Base-by-base conservation (phyloP, 2,888 invertebrate species). In the Archips xylosteana region DNA sequence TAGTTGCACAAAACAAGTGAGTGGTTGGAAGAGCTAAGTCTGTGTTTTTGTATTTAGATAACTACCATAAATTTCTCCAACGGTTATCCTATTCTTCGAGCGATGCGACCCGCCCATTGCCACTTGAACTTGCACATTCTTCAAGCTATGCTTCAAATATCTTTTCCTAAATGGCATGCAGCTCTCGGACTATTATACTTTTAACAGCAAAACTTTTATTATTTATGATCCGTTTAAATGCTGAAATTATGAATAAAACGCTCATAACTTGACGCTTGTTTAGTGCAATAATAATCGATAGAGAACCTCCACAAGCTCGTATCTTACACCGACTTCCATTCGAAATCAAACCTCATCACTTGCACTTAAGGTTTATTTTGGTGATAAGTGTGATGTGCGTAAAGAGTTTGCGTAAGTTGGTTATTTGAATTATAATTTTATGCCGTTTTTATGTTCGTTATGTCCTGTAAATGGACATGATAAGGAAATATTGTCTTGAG, bases 221-320 rank as follows among this genome's bases (percentile, higher is more conserved):
- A 75, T 75, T 71, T 71, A 74, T 71, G 5, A 66, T 32, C 59
- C 15, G 51, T 68, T 71, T 67, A 67, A 75, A 71, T 67, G 75
- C 65, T 63, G 57, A 75, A 67, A 59, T 75, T 63, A 68, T 67
- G 75, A 71, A 62, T 66, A 62, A 61, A 70, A 65, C 54, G 60
- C 34, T 45, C 60, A 32, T 57, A 69, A 74, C 49, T 74, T 65
- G 51, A 74, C 32, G 64, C 59, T 60, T 68, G 60, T 73, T 66
- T 73, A 68, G 62, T 36, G 45, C 36, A 66, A 54, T 51, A 34
- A 65, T 45, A 65, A 65, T 36, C 36, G 60, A 36, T 13, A 13
- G n/a, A 39, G 3, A 12, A 34, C 32, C 32, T 13, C 13, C 34
- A 23, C 13, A 34, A 23, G 4, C 23, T 64, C 63, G 47, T 49